phyloP scores from a whole-genome alignment of 2,113 vertebrate genomes.

The Uropsilus gracilis region DNA sequence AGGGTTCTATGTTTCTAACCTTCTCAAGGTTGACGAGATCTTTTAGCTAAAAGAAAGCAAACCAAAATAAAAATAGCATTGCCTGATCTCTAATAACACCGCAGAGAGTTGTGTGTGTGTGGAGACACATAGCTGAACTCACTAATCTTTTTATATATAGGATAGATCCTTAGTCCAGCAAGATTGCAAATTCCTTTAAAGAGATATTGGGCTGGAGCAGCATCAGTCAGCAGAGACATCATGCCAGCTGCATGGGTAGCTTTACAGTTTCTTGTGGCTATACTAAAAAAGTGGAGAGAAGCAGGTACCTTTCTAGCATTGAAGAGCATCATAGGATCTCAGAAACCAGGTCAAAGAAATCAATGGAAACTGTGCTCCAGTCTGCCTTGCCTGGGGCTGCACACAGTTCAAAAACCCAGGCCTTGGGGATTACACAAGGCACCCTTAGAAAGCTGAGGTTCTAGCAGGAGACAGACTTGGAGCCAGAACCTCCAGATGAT shows the following conservation, averaged over 20 bases:
- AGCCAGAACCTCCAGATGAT: too few relatives aligned
- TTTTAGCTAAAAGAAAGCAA: not conserved
- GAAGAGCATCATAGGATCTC: too few relatives aligned
- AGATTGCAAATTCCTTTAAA: not conserved
- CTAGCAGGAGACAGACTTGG: too few relatives aligned
- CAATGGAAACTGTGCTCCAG: too few relatives aligned
- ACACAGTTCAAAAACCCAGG: too few relatives aligned
- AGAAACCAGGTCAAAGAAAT: too few relatives aligned
- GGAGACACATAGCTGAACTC: fast-evolving
- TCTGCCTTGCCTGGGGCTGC: too few relatives aligned
- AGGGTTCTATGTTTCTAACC: not conserved
- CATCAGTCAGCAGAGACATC: not conserved
- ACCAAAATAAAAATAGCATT: not conserved
- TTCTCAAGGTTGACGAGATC: not conserved
- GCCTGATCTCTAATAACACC: not conserved
- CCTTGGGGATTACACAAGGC: too few relatives aligned
- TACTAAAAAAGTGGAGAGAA: not conserved
- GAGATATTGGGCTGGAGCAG: not conserved
- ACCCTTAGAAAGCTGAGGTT: too few relatives aligned
- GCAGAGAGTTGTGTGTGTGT: too few relatives aligned
- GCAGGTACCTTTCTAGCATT: not conserved
- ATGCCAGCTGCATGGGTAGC: not conserved
- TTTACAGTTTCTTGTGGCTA: not conserved
- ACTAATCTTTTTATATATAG: not conserved
- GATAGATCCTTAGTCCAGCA: not conserved